Base-by-base conservation (phyloP, 2,888 invertebrate genomes). In the Eupithecia inturbata region DNA sequence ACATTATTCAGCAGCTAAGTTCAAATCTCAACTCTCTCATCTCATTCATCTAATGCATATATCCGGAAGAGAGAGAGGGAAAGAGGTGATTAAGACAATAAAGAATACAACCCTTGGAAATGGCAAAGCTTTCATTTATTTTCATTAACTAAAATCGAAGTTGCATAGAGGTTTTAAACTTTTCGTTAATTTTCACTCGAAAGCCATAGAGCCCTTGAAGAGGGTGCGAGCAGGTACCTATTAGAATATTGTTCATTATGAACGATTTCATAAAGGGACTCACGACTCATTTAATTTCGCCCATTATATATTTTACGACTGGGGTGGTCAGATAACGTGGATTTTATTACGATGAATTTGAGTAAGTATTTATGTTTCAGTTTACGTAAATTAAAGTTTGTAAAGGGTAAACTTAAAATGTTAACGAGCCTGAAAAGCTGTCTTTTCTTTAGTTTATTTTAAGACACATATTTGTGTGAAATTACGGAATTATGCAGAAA, bases 251-350 rank as follows among this genome's bases (percentile, higher is more conserved):
- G 69, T 71, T 71, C 70, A 72, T 76, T 72, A 72, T 64, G 33
- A 72, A 70, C 63, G 72, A 72, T 76, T 73, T 72, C 67, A 62
- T 19, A 49, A 60, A 76, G 70, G 68, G 70, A 28, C 68, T 71
- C 33, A 45, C n/a, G 71, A 57, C 67, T 72, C 63, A 72, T 72
- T 72, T 68, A 70, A 70, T 72, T 72, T 72, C 45, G 53, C 53
- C 41, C 72, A 70, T 75, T 72, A 75, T 72, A 70, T 72, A 70
- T 72, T 75, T 75, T 64, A 75, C 68, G 75, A n/a, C 31, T 62
- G 49, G 28, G 49, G 71, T 33, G 69, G 67, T 67, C 66, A 67
- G 72, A 71, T 71, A 75, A 68, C 57, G 39, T 49, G 67, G 63
- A 53, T 41, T 72, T 70, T 62, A 70, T 41, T 62, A 28, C 53